Evolutionary conservation across 2,113 vertebrate genomes (phyloP).

Genomic region (Motacilla alba): DNA sequence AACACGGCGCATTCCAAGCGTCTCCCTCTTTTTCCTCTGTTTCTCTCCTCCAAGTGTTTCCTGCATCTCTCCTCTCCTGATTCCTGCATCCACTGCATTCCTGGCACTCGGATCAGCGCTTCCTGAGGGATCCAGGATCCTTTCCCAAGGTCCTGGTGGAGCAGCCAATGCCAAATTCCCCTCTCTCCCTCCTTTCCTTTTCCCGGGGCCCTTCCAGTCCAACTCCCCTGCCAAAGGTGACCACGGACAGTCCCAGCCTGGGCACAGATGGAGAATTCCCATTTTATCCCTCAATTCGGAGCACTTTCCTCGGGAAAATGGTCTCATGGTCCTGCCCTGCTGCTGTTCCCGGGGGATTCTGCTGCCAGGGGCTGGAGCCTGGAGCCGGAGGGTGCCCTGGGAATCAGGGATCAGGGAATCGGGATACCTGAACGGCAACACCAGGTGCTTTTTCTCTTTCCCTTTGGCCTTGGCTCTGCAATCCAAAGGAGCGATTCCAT

Average conservation of each 20-base stretch:
- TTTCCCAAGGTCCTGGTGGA: neutral
- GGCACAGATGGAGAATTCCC: neutral
- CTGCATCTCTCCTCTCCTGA: neutral
- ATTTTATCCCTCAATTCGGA: neutral
- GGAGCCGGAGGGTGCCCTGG: neutral
- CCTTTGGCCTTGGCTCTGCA: slow-evolving; percentile 62
- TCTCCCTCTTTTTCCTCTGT: neutral
- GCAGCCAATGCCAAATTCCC: neutral
- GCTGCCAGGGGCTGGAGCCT: neutral
- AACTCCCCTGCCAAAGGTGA: neutral
- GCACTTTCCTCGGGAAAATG: neutral
- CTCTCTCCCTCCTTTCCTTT: neutral
- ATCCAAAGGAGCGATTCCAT: slow-evolving; percentile 19
- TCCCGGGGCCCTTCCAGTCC: neutral
- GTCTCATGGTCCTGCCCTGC: neutral
- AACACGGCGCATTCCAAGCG: fast-evolving
- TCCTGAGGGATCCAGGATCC: neutral
- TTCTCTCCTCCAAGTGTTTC: neutral
- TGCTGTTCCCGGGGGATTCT: neutral
- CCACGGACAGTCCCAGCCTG: neutral
- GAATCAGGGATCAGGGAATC: neutral
- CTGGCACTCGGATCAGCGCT: fast-evolving
- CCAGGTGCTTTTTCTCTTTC: slow-evolving; percentile 55
- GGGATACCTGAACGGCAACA: slow-evolving; percentile 42
- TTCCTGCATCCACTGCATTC: neutral